A percentile compares a stretch with the other conserved stretches of the same genome.
Conservation (phyloP, 2,888 invertebrate species). For the Euzophera pinguis region DNA sequence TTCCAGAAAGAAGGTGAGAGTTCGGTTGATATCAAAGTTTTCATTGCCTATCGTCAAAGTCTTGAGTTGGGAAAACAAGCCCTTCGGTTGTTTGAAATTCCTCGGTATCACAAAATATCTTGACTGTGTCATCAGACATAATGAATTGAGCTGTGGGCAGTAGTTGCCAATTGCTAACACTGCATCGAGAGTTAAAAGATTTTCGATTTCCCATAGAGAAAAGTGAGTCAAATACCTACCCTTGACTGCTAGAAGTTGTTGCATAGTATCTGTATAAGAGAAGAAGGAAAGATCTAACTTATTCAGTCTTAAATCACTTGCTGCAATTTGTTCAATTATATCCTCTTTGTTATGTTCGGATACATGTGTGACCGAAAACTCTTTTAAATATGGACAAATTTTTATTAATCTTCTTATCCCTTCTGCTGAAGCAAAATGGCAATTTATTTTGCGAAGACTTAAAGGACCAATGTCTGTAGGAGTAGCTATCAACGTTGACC, state of each 20-base stretch:
- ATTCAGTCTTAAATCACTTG: slow-evolving; percentile 54
- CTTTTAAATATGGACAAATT: slow-evolving; percentile 64
- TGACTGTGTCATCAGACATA: slow-evolving; percentile 70
- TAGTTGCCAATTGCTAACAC: slow-evolving; percentile 55
- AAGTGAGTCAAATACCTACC: slow-evolving; percentile 68
- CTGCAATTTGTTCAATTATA: slow-evolving; percentile 59
- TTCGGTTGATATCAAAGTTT: slow-evolving; percentile 58
- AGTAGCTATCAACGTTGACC: slow-evolving; percentile 64
- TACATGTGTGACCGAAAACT: slow-evolving; percentile 67
- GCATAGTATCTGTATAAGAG: slow-evolving; percentile 61
- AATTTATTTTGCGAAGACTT: slow-evolving; percentile 65
- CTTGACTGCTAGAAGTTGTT: slow-evolving; percentile 56
- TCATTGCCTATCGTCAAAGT: slow-evolving; percentile 66
- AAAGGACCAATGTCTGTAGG: slow-evolving; percentile 57
- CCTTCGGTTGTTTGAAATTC: slow-evolving; percentile 46
- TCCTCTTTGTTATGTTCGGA: slow-evolving; percentile 66
- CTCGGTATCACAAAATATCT: slow-evolving; percentile 54
- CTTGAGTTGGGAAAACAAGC: slow-evolving; percentile 56
- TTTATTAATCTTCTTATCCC: slow-evolving; percentile 62
- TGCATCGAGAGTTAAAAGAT: slow-evolving; percentile 59
- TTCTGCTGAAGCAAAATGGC: slow-evolving; percentile 67
- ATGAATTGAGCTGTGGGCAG: slow-evolving; percentile 62
- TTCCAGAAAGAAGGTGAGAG: slow-evolving; percentile 60
- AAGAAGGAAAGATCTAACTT: slow-evolving; percentile 69
- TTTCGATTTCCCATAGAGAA: slow-evolving; percentile 68